Conservation (phyloP, 2,113 vertebrate species). For the Polyodon spathula region DNA sequence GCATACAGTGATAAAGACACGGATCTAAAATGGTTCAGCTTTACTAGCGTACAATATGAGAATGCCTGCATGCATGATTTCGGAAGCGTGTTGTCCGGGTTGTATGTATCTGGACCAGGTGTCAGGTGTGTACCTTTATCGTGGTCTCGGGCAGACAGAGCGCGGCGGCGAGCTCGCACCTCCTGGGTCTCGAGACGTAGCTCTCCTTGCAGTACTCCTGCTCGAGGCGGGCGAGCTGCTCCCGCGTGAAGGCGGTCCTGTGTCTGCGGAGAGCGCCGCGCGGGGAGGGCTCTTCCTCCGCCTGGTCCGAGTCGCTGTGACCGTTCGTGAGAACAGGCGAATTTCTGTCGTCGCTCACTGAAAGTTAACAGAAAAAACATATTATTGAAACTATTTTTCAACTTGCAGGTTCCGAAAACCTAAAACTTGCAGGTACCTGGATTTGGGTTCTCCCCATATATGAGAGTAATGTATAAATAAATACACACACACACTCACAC, state of each 20-base stretch:
- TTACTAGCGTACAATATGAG: no score
- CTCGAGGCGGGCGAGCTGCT: constrained; percentile 46
- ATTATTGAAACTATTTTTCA: no score
- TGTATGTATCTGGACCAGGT: background rate
- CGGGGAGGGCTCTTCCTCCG: constrained; percentile 31
- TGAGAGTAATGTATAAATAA: no score
- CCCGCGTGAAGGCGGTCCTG: constrained; percentile 45
- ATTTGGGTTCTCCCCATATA: no score
- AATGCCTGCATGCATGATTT: no score
- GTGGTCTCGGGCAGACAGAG: constrained; percentile 49
- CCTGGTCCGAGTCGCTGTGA: constrained; percentile 24
- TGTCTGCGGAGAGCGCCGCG: constrained; percentile 38
- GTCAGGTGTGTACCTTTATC: constrained; percentile 32
- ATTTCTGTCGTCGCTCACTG: constrained; percentile 39
- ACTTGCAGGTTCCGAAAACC: no score
- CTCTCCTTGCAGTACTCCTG: constrained; percentile 50
- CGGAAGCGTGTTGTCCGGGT: no score
- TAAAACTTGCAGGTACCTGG: no score
- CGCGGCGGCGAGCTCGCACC: constrained; percentile 45
- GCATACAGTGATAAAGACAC: no score
- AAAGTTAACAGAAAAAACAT: constrained; percentile 1
- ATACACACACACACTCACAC: no score
- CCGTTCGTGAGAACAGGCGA: constrained; percentile 24
- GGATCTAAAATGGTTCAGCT: no score
- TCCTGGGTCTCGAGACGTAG: constrained; percentile 47